Evolutionary conservation across 2,113 vertebrate genomes (phyloP).

Genomic region (Thalassoma bifasciatum): DNA sequence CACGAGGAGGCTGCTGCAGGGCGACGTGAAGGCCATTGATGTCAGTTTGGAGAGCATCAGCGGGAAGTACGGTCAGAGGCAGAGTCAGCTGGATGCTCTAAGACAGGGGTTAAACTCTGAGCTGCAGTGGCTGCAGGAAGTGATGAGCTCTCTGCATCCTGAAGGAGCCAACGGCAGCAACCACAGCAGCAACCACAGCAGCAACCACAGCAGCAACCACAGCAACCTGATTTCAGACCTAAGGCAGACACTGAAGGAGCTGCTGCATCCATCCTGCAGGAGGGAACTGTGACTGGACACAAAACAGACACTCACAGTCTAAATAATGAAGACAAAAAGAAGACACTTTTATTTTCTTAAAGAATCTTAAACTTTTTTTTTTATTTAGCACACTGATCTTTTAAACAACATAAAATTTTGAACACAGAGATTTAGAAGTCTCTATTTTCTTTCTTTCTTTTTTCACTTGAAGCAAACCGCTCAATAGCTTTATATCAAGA

Average conservation of each 20-base stretch:
- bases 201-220: constrained; percentile 43
- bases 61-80: constrained; percentile 80
- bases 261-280: constrained; percentile 79
- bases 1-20: constrained; percentile 83
- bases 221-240: constrained; percentile 77
- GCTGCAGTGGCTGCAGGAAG: constrained; percentile 87
- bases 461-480: not conserved
- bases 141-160: constrained; percentile 79
- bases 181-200: constrained; percentile 58
- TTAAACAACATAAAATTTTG: constrained; percentile 6
- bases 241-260: constrained; percentile 83
- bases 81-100: constrained; percentile 84
- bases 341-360: not conserved
- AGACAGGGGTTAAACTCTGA: constrained; percentile 86
- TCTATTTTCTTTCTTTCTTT: constrained; percentile 12
- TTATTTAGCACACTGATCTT: not conserved
- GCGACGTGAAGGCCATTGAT: constrained; percentile 81
- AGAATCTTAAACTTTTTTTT: not conserved
- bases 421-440: constrained; percentile 19
- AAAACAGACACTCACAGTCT: constrained; percentile 72
- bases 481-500: not conserved
- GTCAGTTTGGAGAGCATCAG: constrained; percentile 74
- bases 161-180: constrained; percentile 57
- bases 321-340: constrained; percentile 42
- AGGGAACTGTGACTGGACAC: constrained; percentile 80